A percentile compares a stretch with the other conserved stretches of the same genome.
Conservation (phyloP, 1,140 invertebrate genomes). For the Anastatus disparis region DNA sequence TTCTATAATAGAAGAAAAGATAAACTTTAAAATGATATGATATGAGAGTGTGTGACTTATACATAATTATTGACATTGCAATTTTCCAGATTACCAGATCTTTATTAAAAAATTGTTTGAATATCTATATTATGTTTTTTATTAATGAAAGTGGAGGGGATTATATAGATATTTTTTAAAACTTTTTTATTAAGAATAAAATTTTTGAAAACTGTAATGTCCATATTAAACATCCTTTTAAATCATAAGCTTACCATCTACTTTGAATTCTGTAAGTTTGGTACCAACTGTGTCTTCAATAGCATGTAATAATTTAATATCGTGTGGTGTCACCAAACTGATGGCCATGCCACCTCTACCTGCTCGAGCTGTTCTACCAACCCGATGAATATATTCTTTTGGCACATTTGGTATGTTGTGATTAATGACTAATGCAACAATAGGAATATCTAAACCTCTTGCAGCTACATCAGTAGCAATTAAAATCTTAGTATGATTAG, state of each 20-base stretch:
- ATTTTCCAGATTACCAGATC: no score
- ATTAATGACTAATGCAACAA: constrained; percentile 94
- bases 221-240: background rate
- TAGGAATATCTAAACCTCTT: constrained; percentile 89
- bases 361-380: constrained; percentile 95
- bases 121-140: constrained; percentile 1
- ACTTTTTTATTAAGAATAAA: background rate
- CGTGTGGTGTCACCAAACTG: constrained; percentile 91
- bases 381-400: constrained; percentile 96
- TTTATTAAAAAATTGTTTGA: constrained; percentile 24
- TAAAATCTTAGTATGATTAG: constrained; percentile 84
- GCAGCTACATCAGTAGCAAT: constrained; percentile 98
- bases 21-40: no score
- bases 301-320: constrained; percentile 85
- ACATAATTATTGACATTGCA: no score
- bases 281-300: constrained; percentile 88
- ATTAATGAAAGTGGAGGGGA: constrained; percentile 14
- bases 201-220: background rate
- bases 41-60: no score
- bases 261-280: constrained; percentile 86
- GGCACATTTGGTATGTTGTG: constrained; percentile 89
- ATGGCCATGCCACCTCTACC: constrained; percentile 88
- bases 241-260: constrained; percentile 75
- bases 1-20: no score
- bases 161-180: no score